A percentile compares a stretch with the other conserved stretches of the same genome.
These are phyloP conservation scores for Cepaea hortensis DNA, from an alignment of 2,888 invertebrate genomes.

Conservation along the genomic window DNA sequence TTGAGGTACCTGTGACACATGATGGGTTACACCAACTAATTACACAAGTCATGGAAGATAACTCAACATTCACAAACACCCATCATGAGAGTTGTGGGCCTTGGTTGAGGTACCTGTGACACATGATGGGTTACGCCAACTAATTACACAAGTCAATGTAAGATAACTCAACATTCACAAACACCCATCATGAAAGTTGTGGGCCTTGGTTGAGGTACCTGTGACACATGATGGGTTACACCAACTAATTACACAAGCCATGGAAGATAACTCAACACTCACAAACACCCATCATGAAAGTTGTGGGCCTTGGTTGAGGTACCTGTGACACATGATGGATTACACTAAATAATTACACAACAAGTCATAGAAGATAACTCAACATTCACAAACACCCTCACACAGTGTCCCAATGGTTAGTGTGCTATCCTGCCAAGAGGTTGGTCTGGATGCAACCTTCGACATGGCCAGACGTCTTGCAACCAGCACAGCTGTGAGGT, in stretches of 20 bases:
- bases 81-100: slow-evolving; percentile 74
- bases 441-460: too few relatives aligned
- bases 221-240: slow-evolving; percentile 15
- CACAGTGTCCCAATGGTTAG: too few relatives aligned
- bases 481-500: too few relatives aligned
- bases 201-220: slow-evolving; percentile 74
- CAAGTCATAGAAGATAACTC: too few relatives aligned
- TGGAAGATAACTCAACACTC: too few relatives aligned
- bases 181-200: slow-evolving; percentile 71
- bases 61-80: slow-evolving; percentile 28
- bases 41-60: too few relatives aligned
- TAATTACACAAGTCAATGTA: not conserved
- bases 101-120: slow-evolving; percentile 69
- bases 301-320: slow-evolving; percentile 73
- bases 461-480: too few relatives aligned
- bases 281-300: slow-evolving; percentile 67
- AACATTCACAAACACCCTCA: too few relatives aligned
- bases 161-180: too few relatives aligned
- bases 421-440: too few relatives aligned
- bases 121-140: not conserved
- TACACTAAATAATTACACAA: not conserved
- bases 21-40: not conserved
- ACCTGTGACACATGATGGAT: slow-evolving; percentile 56
- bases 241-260: not conserved
- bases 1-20: slow-evolving; percentile 66